Percentiles rank a stretch among this genome's conserved stretches.
Evolutionary conservation across 2,888 invertebrate genomes (phyloP).

Genomic region (Chaetogeoica ovagalla): DNA sequence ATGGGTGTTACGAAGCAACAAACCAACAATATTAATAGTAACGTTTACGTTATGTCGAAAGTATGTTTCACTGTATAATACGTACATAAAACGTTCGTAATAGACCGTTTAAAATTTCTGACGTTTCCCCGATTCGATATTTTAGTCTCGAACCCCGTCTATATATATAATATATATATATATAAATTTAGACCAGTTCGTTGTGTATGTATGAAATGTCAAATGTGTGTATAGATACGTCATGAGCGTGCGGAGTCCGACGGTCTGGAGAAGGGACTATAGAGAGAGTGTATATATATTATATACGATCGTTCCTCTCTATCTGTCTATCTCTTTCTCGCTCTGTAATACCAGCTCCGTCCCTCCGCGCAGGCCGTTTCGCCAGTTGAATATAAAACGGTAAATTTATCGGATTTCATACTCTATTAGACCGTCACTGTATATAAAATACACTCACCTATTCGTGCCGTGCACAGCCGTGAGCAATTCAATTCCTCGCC

Average conservation of each 20-base stretch:
- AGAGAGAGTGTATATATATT: too few relatives aligned
- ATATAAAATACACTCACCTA: not conserved
- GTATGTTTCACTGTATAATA: too few relatives aligned
- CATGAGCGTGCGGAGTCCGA: not conserved
- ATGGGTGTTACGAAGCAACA: too few relatives aligned
- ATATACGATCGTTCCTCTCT: not conserved
- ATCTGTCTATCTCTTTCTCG: too few relatives aligned
- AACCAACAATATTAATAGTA: too few relatives aligned
- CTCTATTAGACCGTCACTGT: conserved; percentile 43
- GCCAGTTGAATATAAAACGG: conserved; percentile 51
- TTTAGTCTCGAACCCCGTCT: not conserved
- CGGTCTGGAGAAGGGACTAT: not conserved
- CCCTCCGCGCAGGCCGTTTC: conserved; percentile 3
- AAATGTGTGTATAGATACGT: not conserved
- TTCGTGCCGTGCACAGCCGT: not conserved
- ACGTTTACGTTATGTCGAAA: too few relatives aligned
- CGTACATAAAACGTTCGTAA: too few relatives aligned
- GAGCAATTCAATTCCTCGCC: too few relatives aligned
- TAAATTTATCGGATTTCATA: conserved; percentile 50
- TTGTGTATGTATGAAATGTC: conserved; percentile 31
- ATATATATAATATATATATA: not conserved
- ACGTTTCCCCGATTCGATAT: not conserved
- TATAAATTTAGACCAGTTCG: conserved; percentile 11
- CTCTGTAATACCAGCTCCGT: not conserved
- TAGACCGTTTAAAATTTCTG: too few relatives aligned